phyloP scores from a whole-genome alignment of 2,888 invertebrate species.

The Chironomus tentans region DNA sequence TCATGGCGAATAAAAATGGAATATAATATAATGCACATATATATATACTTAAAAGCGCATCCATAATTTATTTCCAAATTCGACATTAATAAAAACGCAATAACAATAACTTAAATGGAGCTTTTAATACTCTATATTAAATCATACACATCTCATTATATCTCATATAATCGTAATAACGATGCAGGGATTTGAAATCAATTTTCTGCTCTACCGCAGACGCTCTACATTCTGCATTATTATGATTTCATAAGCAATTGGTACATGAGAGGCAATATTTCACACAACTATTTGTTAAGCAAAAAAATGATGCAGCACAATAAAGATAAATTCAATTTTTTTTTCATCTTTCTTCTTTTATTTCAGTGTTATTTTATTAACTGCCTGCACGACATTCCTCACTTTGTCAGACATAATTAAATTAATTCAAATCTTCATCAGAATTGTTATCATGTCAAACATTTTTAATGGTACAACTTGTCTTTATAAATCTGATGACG shows the following conservation, averaged over 20 bases:
- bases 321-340: neutral
- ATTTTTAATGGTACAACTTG: no score
- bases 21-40: no score
- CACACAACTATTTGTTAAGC: neutral
- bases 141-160: neutral
- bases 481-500: no score
- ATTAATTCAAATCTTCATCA: no score
- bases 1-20: no score
- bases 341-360: neutral
- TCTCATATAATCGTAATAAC: neutral
- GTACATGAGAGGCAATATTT: neutral
- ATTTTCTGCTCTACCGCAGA: neutral
- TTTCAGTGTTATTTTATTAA: neutral
- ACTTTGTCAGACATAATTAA: no score
- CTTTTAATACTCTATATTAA: neutral
- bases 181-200: neutral
- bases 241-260: neutral
- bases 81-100: slow-evolving; percentile 19
- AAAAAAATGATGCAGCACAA: neutral
- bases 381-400: no score
- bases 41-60: neutral
- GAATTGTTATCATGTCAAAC: no score
- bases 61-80: slow-evolving; percentile 12
- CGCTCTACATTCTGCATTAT: neutral
- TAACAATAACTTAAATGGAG: slow-evolving; percentile 10